Evolutionary conservation across 1,140 invertebrate genomes (phyloP).

Genomic region (Pseudomyrmex dendroicus): DNA sequence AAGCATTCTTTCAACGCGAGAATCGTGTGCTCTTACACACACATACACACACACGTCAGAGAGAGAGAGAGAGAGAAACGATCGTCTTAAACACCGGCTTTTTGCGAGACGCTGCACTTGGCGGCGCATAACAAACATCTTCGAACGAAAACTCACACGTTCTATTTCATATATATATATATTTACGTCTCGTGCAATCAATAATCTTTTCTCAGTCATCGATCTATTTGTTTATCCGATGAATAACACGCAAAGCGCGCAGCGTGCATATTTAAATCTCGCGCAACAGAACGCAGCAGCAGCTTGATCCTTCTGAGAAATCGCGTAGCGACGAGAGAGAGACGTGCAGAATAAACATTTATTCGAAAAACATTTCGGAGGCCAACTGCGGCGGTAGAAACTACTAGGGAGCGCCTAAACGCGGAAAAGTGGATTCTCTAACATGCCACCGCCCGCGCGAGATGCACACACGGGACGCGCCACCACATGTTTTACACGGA

Average conservation of each 20-base stretch:
- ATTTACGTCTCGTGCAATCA: background rate
- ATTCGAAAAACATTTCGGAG: slow-evolving; percentile 50
- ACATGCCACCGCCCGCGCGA: background rate
- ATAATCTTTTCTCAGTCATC: background rate
- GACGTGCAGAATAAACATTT: slow-evolving; percentile 49
- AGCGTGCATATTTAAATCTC: slow-evolving; percentile 34
- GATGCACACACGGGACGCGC: background rate
- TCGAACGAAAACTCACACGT: too few relatives aligned
- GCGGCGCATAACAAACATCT: too few relatives aligned
- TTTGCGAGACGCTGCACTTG: too few relatives aligned
- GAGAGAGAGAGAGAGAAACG: too few relatives aligned
- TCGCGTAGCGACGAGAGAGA: background rate
- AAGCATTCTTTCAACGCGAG: slow-evolving; percentile 55
- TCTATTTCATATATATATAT: too few relatives aligned
- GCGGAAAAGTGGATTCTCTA: slow-evolving; percentile 37
- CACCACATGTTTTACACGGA: slow-evolving; percentile 13
- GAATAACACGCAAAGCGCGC: background rate
- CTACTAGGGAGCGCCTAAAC: background rate
- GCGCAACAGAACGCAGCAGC: background rate
- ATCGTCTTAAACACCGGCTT: too few relatives aligned
- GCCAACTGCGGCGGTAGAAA: slow-evolving; percentile 36
- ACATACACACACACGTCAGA: background rate
- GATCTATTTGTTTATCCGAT: slow-evolving; percentile 9
- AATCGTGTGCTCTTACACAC: slow-evolving; percentile 37
- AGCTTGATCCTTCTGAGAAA: slow-evolving; percentile 25